Percentiles rank a stretch among this genome's conserved stretches.
Evolutionary conservation across 2,888 invertebrate species (phyloP).

Genomic region (Papilio gigon): DNA sequence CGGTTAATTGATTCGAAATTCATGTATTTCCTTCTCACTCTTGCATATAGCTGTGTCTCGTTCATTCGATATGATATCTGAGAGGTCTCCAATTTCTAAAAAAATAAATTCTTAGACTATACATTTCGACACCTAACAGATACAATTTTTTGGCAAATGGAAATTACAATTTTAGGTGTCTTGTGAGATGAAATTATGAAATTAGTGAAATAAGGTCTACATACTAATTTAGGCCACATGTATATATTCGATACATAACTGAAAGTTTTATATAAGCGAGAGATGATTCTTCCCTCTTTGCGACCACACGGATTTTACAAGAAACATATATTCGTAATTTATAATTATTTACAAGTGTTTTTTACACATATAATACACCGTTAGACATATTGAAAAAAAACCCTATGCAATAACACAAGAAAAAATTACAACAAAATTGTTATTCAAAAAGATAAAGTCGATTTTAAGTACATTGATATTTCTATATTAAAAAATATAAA

Average conservation of each 20-base stretch:
- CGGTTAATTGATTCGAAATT: not conserved
- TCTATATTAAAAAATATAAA: not conserved
- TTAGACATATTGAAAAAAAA: not conserved
- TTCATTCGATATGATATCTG: not conserved
- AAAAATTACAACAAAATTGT: not conserved
- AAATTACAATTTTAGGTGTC: too few relatives aligned
- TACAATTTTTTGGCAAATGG: too few relatives aligned
- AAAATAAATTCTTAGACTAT: not conserved
- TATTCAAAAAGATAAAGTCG: not conserved
- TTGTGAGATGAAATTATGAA: too few relatives aligned
- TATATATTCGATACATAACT: not conserved
- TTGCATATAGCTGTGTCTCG: not conserved
- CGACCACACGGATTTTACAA: not conserved
- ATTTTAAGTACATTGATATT: not conserved
- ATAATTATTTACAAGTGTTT: not conserved
- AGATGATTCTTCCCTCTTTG: not conserved
- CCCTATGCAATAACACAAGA: too few relatives aligned
- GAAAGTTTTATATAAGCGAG: not conserved
- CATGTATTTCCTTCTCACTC: not conserved
- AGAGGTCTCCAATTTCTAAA: not conserved
- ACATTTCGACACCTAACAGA: not conserved
- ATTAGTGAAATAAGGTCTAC: constrained; percentile 1
- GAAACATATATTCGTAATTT: not conserved
- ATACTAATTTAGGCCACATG: constrained; percentile 33
- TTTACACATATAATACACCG: constrained; percentile 11